Evolutionary conservation across 2,888 invertebrate genomes (phyloP).

Genomic region (Platypus cylindrus): DNA sequence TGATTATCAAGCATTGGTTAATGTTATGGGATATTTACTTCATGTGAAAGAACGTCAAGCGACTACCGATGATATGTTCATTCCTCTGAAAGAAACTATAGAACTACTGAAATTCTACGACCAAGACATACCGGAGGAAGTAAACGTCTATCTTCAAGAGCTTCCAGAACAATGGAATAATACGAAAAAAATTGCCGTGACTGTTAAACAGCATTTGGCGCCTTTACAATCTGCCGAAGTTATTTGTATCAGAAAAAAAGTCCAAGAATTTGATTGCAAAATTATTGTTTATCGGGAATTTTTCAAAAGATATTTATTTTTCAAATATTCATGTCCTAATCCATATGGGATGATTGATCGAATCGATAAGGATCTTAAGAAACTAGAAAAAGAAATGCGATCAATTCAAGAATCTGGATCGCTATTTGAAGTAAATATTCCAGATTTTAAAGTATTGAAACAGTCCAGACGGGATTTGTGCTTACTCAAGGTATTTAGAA

Average conservation of each 20-base stretch:
- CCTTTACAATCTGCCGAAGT: slow-evolving; percentile 92
- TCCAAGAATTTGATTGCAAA: slow-evolving; percentile 70
- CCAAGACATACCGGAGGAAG: slow-evolving; percentile 93
- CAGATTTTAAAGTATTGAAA: slow-evolving; percentile 85
- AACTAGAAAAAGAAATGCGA: slow-evolving; percentile 75
- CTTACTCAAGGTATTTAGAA: slow-evolving; percentile 60
- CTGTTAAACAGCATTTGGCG: slow-evolving; percentile 88
- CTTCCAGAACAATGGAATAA: slow-evolving; percentile 93
- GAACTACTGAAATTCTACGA: slow-evolving; percentile 87
- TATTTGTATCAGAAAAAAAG: slow-evolving; percentile 75
- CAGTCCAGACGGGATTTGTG: slow-evolving; percentile 84
- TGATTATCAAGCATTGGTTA: slow-evolving; percentile 78
- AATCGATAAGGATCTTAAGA: slow-evolving; percentile 63
- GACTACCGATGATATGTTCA: slow-evolving; percentile 90
- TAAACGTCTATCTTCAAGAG: slow-evolving; percentile 82
- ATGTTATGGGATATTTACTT: slow-evolving; percentile 87
- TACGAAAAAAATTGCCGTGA: slow-evolving; percentile 82
- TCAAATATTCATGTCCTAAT: slow-evolving; percentile 58
- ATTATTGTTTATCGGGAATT: slow-evolving; percentile 78
- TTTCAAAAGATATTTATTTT: slow-evolving; percentile 68
- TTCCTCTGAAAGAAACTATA: slow-evolving; percentile 84
- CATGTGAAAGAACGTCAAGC: slow-evolving; percentile 82
- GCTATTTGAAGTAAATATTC: slow-evolving; percentile 87
- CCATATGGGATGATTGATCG: slow-evolving; percentile 68
- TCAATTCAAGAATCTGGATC: slow-evolving; percentile 81